A percentile compares a stretch with the other conserved stretches of the same genome.
Conservation (phyloP, 2,797 vertebrate genomes). For the Periophthalmus magnuspinnatus region DNA sequence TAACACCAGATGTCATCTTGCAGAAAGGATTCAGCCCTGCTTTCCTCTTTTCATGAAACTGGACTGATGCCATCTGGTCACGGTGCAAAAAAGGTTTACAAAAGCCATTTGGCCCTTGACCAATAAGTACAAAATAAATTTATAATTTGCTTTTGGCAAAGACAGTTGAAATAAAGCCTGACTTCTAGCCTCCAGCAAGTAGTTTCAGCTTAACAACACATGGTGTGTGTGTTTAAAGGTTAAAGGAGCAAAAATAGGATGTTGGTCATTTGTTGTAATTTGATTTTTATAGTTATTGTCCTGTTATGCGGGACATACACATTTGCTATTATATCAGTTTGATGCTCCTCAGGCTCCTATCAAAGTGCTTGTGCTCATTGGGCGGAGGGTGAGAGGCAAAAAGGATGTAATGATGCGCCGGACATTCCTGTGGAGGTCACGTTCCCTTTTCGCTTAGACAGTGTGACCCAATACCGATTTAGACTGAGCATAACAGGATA, state of each 20-base stretch:
- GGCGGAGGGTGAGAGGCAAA: constrained; percentile 53
- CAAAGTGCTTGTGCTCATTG: constrained; percentile 71
- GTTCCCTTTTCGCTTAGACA: constrained; percentile 52
- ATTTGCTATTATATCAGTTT: constrained; percentile 82
- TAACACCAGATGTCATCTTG: background rate
- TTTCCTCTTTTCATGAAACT: constrained; percentile 68
- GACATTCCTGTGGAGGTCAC: constrained; percentile 71
- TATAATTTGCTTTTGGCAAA: constrained; percentile 84
- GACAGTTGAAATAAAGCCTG: constrained; percentile 57
- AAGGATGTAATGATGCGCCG: constrained; percentile 63
- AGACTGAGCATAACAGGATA: background rate
- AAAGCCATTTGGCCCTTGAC: constrained; percentile 77
- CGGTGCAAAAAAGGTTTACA: constrained; percentile 80
- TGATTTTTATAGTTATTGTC: constrained; percentile 91
- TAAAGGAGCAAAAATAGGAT: constrained; percentile 87
- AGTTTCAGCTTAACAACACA: constrained; percentile 76
- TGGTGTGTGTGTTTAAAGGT: constrained; percentile 87
- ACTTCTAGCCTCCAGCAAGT: constrained; percentile 84
- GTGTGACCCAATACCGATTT: constrained; percentile 4
- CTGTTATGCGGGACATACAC: constrained; percentile 81
- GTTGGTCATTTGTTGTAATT: constrained; percentile 76
- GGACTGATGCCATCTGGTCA: constrained; percentile 69
- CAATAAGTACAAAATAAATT: constrained; percentile 82
- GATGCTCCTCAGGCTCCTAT: constrained; percentile 89
- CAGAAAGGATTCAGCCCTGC: background rate